Evolutionary conservation across 2,888 invertebrate species (phyloP).

Genomic region (Steromphala cineraria): DNA sequence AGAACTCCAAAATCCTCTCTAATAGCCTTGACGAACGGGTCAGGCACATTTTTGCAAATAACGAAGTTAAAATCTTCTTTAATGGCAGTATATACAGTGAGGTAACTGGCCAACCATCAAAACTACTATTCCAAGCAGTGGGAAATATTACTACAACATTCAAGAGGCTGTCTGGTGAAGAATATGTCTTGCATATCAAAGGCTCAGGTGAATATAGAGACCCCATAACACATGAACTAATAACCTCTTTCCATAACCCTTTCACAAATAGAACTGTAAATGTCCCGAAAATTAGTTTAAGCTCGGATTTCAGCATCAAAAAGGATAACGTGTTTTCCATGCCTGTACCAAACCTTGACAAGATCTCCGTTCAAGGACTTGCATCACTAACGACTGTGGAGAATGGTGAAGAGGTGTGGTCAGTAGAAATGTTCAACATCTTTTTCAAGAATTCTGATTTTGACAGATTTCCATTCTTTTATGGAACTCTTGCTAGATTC

Average conservation of each 20-base stretch:
- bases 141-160: conserved; percentile 23
- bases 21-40: conserved; percentile 39
- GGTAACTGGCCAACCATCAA: conserved; percentile 36
- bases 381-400: conserved; percentile 21
- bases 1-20: neutral
- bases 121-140: conserved; percentile 31
- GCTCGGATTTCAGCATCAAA: conserved; percentile 25
- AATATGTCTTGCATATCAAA: neutral
- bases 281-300: neutral
- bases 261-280: conserved; percentile 35
- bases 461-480: conserved; percentile 23
- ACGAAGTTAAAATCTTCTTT: conserved; percentile 16
- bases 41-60: conserved; percentile 22
- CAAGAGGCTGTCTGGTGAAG: neutral
- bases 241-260: conserved; percentile 38
- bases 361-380: conserved; percentile 36
- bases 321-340: conserved; percentile 39
- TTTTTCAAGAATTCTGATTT: conserved; percentile 34
- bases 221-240: conserved; percentile 18
- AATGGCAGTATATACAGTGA: conserved; percentile 44
- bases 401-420: conserved; percentile 26
- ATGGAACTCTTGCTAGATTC: conserved; percentile 39
- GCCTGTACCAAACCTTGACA: conserved; percentile 31
- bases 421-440: conserved; percentile 33
- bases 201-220: conserved; percentile 17